phyloP scores from a whole-genome alignment of 2,113 vertebrate species.

The Circaetus gallicus region DNA sequence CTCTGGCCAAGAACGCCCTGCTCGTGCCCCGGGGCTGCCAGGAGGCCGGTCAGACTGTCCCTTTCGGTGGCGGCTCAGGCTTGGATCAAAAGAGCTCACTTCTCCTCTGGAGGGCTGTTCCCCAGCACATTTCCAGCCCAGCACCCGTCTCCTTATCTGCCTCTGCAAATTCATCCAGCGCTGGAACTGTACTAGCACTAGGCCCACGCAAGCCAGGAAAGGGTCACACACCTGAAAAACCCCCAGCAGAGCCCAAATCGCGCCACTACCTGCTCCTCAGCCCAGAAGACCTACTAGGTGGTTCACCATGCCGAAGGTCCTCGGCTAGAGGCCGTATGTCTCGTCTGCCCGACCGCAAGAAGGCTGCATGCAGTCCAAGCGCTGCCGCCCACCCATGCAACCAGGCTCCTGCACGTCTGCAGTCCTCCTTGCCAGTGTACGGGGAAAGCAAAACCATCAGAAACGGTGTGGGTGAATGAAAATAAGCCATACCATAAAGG shows the following conservation, averaged over 20 bases:
- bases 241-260: not conserved
- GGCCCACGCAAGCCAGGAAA: not conserved
- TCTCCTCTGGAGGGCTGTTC: not conserved
- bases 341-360: rapidly evolving
- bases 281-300: not conserved
- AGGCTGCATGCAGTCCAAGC: not conserved
- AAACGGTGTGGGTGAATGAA: not conserved
- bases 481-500: not conserved
- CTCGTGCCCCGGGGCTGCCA: rapidly evolving
- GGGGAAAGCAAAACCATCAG: not conserved
- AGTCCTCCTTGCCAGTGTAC: not conserved
- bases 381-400: not conserved
- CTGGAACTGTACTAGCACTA: not conserved
- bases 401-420: not conserved
- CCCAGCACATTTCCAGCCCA: not conserved
- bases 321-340: not conserved
- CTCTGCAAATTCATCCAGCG: not conserved
- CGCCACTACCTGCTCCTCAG: not conserved
- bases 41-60: not conserved
- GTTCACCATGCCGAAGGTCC: not conserved
- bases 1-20: not conserved
- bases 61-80: not conserved
- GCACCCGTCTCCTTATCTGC: not conserved
- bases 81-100: not conserved
- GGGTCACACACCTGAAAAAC: not conserved